Percentiles rank a stretch among this genome's conserved stretches.
Conservation (phyloP, 2,113 vertebrate species). For the Silurus glanis region DNA sequence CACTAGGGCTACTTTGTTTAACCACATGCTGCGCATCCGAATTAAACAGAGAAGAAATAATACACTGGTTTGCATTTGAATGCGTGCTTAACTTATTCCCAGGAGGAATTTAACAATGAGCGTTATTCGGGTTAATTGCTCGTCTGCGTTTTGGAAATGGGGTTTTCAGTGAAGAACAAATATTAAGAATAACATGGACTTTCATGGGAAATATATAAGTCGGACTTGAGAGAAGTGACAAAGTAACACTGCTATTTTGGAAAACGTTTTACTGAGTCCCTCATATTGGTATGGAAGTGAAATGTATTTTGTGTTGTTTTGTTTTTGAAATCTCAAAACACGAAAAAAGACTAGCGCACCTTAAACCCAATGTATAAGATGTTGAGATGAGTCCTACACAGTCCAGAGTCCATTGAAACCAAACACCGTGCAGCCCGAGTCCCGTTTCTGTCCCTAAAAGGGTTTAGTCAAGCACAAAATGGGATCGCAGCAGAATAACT, state of each 20-base stretch:
- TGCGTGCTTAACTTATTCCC: slow-evolving; percentile 50
- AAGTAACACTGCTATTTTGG: not conserved
- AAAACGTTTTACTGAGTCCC: not conserved
- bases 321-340: not conserved
- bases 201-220: not conserved
- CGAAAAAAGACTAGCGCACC: slow-evolving; percentile 14
- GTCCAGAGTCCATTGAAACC: slow-evolving; percentile 82
- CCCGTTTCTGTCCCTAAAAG: slow-evolving; percentile 87
- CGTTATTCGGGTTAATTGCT: slow-evolving; percentile 43
- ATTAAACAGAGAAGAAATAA: slow-evolving; percentile 52
- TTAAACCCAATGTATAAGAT: slow-evolving; percentile 74
- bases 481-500: slow-evolving; percentile 88
- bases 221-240: not conserved
- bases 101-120: slow-evolving; percentile 47
- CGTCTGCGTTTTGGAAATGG: slow-evolving; percentile 19
- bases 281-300: not conserved
- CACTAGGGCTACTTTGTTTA: slow-evolving; percentile 46
- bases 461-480: slow-evolving; percentile 99
- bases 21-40: slow-evolving; percentile 53
- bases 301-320: not conserved
- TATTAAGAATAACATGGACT: slow-evolving; percentile 8
- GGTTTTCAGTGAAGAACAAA: not conserved
- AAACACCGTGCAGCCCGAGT: slow-evolving; percentile 85
- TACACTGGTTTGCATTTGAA: slow-evolving; percentile 54
- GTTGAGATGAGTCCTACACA: slow-evolving; percentile 76